Base-by-base conservation (phyloP, 2,888 invertebrate species). In the Andrena bicolor region DNA sequence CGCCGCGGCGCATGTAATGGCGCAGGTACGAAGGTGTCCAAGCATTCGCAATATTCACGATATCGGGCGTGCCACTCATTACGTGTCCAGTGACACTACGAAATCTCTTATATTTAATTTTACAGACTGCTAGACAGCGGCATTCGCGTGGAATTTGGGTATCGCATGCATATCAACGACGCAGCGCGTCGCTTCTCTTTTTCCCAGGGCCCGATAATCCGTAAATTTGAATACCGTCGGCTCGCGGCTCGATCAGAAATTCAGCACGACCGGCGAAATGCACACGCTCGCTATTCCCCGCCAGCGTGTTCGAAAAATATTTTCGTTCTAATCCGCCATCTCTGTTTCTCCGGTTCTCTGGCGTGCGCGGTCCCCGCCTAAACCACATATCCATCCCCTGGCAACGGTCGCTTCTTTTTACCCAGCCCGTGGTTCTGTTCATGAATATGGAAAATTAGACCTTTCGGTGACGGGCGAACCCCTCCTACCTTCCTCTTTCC, bases 361-460 rank as follows among this genome's bases (percentile, higher is more conserved):
- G 35, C 71, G 28, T 8, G 16, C 49, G 49, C 30, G 20, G 30
- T 35, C 41, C 41, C 26, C n/a, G 16, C 7, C 32, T 20, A 20
- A 26, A 56, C 56, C 56, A 26, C 56, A 26, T 10, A 56, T 56
- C 56, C 23, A 56, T 56, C 23, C 56, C 23, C 23, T 23, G 56
- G 23, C 56, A 23, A 56, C 56, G 35, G 26, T 60, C 61, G 48
- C 65, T 61, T 53, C 60, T 60, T 28, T 60, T 63, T n/a, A 26
- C 23, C 56, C 26, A 28, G 49, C 64, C 23, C 6, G 26, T 7
- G 28, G 28, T 23, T 30, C 51, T 73, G 41, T 77, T 88, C 85
- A 91, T 88, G 88, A 91, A 90, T 91, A 90, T 90, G 89, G 86
- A 89, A 86, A 89, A 90, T 88, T 86, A 77, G 82, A 91, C 82